Evolutionary conservation across 1,140 invertebrate species (phyloP), one percentile per base, ranked within the genome.

Genomic region (Sitobion miscanthi): DNA sequence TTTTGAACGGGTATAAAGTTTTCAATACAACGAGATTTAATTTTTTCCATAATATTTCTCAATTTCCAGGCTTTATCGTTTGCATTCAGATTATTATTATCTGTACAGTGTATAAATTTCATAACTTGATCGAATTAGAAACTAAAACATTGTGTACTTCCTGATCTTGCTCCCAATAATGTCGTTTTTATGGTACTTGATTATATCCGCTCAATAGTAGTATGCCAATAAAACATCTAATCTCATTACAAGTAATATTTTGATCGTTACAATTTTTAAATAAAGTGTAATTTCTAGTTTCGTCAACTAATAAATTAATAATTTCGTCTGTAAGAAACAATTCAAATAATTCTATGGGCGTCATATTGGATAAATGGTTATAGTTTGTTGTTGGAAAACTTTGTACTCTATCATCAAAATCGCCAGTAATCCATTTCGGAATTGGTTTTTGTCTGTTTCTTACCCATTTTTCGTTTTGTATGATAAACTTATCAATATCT

Each of bases 181-280:
- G 21, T 2, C 35, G 42, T 4, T 91, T 91, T 11, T 42, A 77
- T 17, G 90, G 57, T 25, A 91, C 9, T 47, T 91, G 11, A 54
- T 77, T 82, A 54, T 82, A 82, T 25, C 90, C 20, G 11, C n/a
- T 82, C 17, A 77, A 8, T 35, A 35, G 35, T 35, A 35, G 35
- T 35, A 35, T 35, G 35, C 35, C 35, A 35, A 35, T 35, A 35
- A 35, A 35, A 35, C 35, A 35, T 35, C 35, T 35, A 35, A 35
- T 35, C 35, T 35, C 35, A 49, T 62, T 38, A 20, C 9, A 35
- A 92, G 91, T 92, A 85, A 92, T 92, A 54, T 92, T 92, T 49
- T 47, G 91, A 92, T 92, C 82, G 23, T 77, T 54, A 20, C 20
- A 82, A 85, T 92, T 77, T 42, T 35, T 49, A 92, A 92, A 92